Evolutionary conservation across 1,140 invertebrate genomes (phyloP).

Genomic region (Bombus sylvicola): DNA sequence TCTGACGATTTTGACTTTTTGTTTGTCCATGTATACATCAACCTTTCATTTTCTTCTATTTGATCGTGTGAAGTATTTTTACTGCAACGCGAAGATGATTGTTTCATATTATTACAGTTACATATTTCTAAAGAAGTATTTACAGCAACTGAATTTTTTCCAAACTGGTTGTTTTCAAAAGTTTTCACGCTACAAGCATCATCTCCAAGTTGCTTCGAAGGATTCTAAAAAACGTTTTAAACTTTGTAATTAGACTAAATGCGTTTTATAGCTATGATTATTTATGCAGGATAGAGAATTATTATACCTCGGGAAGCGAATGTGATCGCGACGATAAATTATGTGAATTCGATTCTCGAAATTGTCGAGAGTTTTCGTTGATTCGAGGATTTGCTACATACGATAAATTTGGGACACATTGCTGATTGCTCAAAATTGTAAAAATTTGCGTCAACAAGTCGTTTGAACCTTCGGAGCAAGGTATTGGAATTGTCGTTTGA

Average conservation of each 20-base stretch:
- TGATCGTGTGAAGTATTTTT: neutral
- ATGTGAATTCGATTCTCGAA: neutral
- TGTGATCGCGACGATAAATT: neutral
- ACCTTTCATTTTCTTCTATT: neutral
- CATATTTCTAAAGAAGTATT: slow-evolving; percentile 17
- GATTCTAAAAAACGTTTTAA: neutral
- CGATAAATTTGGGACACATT: slow-evolving; percentile 40
- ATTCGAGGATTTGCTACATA: slow-evolving; percentile 8
- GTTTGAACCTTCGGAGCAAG: slow-evolving; percentile 45
- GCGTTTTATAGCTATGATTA: neutral
- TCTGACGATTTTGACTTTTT: neutral
- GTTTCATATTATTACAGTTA: neutral
- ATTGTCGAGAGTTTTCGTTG: slow-evolving; percentile 3
- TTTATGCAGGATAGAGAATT: too few relatives aligned
- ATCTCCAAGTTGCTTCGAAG: neutral
- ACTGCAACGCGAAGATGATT: neutral
- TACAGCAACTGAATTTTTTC: slow-evolving; percentile 4
- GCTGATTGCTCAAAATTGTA: slow-evolving; percentile 34
- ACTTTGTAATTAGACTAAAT: neutral
- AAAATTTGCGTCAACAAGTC: slow-evolving; percentile 51
- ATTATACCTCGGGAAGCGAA: neutral
- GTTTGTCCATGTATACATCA: neutral
- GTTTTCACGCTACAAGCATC: neutral
- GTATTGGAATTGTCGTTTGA: slow-evolving; percentile 33
- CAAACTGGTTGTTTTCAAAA: neutral